Evolutionary conservation across 2,797 vertebrate genomes (phyloP), one percentile per base, ranked within the genome.

Genomic region (Cercopithecus petaurista): DNA sequence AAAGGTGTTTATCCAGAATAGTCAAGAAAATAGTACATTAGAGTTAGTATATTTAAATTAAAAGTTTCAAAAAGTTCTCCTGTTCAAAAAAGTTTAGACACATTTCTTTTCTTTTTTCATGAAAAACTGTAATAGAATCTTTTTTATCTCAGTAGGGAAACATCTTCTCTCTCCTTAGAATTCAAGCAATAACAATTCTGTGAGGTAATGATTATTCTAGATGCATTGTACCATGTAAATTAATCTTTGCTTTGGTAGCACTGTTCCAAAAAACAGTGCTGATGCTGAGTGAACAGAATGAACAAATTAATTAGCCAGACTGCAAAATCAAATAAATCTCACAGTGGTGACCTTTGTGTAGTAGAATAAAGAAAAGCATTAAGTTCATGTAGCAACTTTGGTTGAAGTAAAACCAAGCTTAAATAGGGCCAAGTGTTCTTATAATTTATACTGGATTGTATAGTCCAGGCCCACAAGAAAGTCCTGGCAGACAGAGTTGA

Each of bases 241-340:
- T 98, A 98, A 98, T 97, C 98, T 96, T 86, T 96, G 96, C 98
- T 98, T 98, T 96, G 87, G 97, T 98, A 97, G 95, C 82, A 96
- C 97, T 95, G 92, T 86, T 96, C 97, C 97, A 96, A 97, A 96
- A 95, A 97, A 86, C 95, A 94, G 30, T 17, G 88, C 83, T 97
- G 97, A 96, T 82, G 94, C 97, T 96, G 96, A 88, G 64, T 12
- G 96, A 93, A 98, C 95, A 83, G 97, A 98, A 98, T 59, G 98
- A 98, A 96, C 98, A 98, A 98, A 98, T 99, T 99, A 99, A 98
- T 98, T 98, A 98, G 94, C 91, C 97, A 97, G 97, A 97, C 98
- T 97, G 97, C 88, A 96, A 98, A 98, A 98, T 98, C 98, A 98
- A 98, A 98, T 98, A 97, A 98, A 98, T 98, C 98, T 98, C 98